Evolutionary conservation across 2,113 vertebrate species (phyloP).

Genomic region (Patagioenas fasciata): DNA sequence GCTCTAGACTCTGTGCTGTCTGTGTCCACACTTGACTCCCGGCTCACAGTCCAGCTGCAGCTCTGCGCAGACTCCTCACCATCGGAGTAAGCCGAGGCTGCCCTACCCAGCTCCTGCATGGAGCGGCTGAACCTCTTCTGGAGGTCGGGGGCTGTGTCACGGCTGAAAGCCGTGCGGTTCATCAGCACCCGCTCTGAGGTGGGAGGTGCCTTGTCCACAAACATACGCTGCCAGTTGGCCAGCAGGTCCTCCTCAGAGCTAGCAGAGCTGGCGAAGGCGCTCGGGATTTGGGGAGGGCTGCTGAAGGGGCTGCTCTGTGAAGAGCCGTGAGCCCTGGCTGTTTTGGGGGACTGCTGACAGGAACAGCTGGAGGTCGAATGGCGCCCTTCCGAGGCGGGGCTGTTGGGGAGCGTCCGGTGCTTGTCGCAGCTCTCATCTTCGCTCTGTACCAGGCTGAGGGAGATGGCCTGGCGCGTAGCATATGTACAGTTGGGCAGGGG

Average conservation of each 20-base stretch:
- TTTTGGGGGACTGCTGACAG: conserved; percentile 74
- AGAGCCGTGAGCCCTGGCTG: conserved; percentile 67
- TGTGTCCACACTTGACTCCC: conserved; percentile 84
- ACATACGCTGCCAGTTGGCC: conserved; percentile 94
- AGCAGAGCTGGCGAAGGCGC: conserved; percentile 85
- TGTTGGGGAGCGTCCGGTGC: conserved; percentile 73
- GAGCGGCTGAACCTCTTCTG: conserved; percentile 76
- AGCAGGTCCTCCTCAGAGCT: conserved; percentile 94
- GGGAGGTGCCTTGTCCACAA: conserved; percentile 89
- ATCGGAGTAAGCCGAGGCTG: conserved; percentile 73
- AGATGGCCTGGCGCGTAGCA: conserved; percentile 95
- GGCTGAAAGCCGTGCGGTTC: conserved; percentile 87
- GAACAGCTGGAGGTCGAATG: conserved; percentile 75
- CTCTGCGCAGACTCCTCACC: conserved; percentile 83
- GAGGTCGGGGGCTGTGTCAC: conserved; percentile 82
- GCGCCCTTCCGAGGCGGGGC: conserved; percentile 78
- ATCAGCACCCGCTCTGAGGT: conserved; percentile 71
- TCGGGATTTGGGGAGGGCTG: conserved; percentile 80
- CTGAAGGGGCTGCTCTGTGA: conserved; percentile 84
- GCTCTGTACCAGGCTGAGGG: conserved; percentile 89
- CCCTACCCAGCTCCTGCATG: conserved; percentile 74
- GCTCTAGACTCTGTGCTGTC: conserved; percentile 77
- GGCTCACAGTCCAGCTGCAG: conserved; percentile 83
- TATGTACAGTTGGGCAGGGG: conserved; percentile 97
- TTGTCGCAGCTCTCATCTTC: conserved; percentile 77